Evolutionary conservation across 2,113 vertebrate species (phyloP), one percentile per base, ranked within the genome.

Genomic region (Macheiramphus alcinus): DNA sequence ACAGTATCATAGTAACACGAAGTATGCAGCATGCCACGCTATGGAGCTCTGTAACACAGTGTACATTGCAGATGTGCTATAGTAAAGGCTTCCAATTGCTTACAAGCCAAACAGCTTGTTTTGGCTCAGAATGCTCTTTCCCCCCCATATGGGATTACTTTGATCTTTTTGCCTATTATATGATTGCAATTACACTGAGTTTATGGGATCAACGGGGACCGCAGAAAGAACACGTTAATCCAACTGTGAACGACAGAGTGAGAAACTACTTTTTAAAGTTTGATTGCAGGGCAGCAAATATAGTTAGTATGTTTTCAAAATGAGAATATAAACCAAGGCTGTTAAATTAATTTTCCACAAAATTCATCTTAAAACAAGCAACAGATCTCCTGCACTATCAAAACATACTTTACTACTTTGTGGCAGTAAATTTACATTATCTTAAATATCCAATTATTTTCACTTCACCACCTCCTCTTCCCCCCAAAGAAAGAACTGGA

Each of bases 51-150:
- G 67, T 3, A 75, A 38, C 2, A 2, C 67, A 18, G 20, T 45
- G 71, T 8, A 71, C 9, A 2, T 2, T n/a, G 56, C 88, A 96
- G 61, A 71, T 91, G 93, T 56, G 86, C 95, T 56, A 16, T 12
- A 80, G 85, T 23, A 86, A 52, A 93, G 75, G 52, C 38, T 93
- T 82, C 94, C 94, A 68, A 18, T 8, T 80, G 58, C 80, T 88
- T 20, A 58, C 45, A 85, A 82, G 86, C 74, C 90, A 62, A 86
- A 47, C 85, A 92, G 81, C 90, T 97, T 86, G 84, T 90, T 88
- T 73, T 94, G 96, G 91, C 89, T 94, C 82, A 47, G 23, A 87
- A 56, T 17, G n/a, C 23, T 50, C 40, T 16, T 61, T 10, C 42
- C 29, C 56, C 80, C 74, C 63, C 53, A 45, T 15, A 70, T 70